Conservation (phyloP, 2,113 vertebrate genomes). For the Leucoraja erinaceus region DNA sequence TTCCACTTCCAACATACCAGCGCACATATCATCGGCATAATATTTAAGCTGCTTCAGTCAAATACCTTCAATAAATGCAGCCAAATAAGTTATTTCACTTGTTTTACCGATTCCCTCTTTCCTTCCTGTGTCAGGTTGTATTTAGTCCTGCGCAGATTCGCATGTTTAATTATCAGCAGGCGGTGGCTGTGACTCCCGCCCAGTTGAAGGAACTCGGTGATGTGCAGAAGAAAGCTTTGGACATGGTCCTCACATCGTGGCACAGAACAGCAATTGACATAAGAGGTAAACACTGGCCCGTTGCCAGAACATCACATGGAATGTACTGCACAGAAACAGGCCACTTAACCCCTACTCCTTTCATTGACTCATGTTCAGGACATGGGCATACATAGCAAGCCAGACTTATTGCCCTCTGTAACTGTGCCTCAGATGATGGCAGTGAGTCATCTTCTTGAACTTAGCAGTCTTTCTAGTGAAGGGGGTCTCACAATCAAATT, state of each 20-base stretch:
- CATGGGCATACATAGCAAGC: too few species aligned
- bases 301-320: neutral
- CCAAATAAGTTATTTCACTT: neutral
- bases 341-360: too few species aligned
- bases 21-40: neutral
- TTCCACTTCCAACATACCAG: too few species aligned
- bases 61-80: neutral
- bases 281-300: slow-evolving; percentile 50
- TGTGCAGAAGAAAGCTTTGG: slow-evolving; percentile 56
- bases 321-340: neutral
- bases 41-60: neutral
- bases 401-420: too few species aligned
- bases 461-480: too few species aligned
- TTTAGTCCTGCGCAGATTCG: slow-evolving; percentile 56
- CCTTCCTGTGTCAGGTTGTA: slow-evolving; percentile 49
- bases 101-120: neutral
- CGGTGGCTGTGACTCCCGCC: slow-evolving; percentile 51
- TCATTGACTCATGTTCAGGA: too few species aligned
- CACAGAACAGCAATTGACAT: slow-evolving; percentile 53
- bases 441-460: too few species aligned
- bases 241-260: slow-evolving; percentile 60
- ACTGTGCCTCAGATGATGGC: too few species aligned
- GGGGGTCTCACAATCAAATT: too few species aligned
- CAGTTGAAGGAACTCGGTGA: slow-evolving; percentile 50
- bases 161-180: slow-evolving; percentile 68